Evolutionary conservation across 1,140 invertebrate species (phyloP).

Genomic region (Polypedilum vanderplanki): DNA sequence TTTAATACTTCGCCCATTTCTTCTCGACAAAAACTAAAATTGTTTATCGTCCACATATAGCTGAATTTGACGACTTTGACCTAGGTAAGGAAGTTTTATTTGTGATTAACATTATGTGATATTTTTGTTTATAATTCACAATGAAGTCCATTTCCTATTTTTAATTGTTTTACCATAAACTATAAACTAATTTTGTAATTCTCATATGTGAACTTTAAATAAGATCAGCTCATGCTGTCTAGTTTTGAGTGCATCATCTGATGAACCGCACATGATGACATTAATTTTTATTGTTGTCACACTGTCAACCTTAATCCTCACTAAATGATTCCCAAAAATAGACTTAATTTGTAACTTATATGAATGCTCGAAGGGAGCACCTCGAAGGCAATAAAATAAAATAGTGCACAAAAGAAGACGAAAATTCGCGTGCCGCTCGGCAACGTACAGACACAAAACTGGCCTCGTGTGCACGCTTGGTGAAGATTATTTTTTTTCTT

Average conservation of each 20-base stretch:
- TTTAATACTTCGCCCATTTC: conserved; percentile 99
- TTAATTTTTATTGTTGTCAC: too few species aligned
- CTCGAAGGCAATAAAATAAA: not conserved
- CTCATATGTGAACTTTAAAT: conserved; percentile 29
- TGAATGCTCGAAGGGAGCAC: not conserved
- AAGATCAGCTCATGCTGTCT: conserved; percentile 20
- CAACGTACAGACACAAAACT: conserved; percentile 21
- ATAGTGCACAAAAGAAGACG: not conserved
- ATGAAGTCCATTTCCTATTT: not conserved
- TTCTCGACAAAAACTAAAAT: conserved; percentile 99
- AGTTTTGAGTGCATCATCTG: not conserved
- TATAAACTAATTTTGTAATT: conserved; percentile 25
- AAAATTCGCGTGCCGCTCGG: conserved; percentile 24
- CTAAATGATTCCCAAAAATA: not conserved
- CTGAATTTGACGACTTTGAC: conserved; percentile 99
- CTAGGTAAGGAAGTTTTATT: conserved; percentile 50
- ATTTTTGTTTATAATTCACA: not conserved
- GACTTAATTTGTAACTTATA: conserved; percentile 8
- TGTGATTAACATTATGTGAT: too few species aligned
- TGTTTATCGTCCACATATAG: conserved; percentile 99
- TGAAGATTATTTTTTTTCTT: conserved; percentile 25
- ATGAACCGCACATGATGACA: not conserved
- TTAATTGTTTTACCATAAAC: conserved; percentile 26
- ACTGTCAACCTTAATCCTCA: not conserved
- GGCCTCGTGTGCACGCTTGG: not conserved